Evolutionary conservation across 2,888 invertebrate genomes (phyloP), one percentile per base, ranked within the genome.

Genomic region (Diadromus collaris): DNA sequence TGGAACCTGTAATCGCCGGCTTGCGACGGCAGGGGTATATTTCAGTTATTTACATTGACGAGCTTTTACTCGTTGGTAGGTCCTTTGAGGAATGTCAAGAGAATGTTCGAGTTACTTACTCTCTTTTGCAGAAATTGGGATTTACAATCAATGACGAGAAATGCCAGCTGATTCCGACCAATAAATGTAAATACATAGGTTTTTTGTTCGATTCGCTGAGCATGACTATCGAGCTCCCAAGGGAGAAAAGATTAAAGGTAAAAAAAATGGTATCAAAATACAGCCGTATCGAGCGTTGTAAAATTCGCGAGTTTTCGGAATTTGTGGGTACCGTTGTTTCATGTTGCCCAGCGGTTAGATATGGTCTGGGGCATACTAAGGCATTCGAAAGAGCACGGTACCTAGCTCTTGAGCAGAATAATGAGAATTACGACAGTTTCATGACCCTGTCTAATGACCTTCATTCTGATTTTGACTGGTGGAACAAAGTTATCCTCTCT

Each of bases 251-350:
- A 6, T 29, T 63, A 51, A 67, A 54, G 21, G 75, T 80, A 27
- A 41, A 41, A 41, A n/a, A 60, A 29, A 9, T n/a, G 1, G 32
- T 69, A 10, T 29, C 9, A 6, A 29, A 46, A 16, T 48, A 73
- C 6, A 64, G 24, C 24, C 21, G 64, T 24, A 76, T 46, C 19
- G 44, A 51, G 6, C 21, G 13, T n/a, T 61, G 54, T 58, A 74
- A 68, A 61, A 79, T 81, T n/a, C 58, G 61, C 19, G 76, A 80
- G 16, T 68, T 82, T 27, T 76, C 78, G 1, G 41, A 78, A 5
- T 58, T 82, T n/a, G 67, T 82, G n/a, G 79, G 82, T 1, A 32
- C 48, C 5, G 24, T 82, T 13, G 54, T 72, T 10, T 58, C 82
- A n/a, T 69, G 54, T 9, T 82, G 81, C 19, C 68, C 76, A 16